A percentile compares a stretch with the other conserved stretches of the same genome.
Evolutionary conservation across 2,888 invertebrate species (phyloP).

Genomic region (Acholoe squamosa): DNA sequence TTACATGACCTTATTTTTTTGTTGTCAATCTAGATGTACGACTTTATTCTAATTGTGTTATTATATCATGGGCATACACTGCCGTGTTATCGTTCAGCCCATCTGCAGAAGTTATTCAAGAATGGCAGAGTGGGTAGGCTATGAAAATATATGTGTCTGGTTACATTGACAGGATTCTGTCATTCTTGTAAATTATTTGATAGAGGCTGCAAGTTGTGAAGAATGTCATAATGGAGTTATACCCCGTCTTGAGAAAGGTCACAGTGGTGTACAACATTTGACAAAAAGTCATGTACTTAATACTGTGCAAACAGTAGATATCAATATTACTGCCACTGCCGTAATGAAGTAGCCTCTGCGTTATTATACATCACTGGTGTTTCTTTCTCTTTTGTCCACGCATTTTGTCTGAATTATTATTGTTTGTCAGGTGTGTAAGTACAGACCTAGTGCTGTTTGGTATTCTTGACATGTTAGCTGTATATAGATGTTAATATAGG

Average conservation of each 20-base stretch:
- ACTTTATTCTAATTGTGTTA: neutral
- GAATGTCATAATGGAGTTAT: too few relatives aligned
- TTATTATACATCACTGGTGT: neutral
- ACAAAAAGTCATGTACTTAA: neutral
- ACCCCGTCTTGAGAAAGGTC: too few relatives aligned
- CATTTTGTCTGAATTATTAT: neutral
- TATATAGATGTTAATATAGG: neutral
- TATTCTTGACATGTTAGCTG: neutral
- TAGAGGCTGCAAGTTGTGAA: too few relatives aligned
- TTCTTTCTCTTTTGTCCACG: too few relatives aligned
- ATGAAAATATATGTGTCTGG: too few relatives aligned
- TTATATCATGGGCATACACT: too few relatives aligned
- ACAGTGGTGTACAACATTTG: too few relatives aligned
- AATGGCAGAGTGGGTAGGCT: too few relatives aligned
- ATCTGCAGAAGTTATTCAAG: too few relatives aligned
- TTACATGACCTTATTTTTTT: neutral
- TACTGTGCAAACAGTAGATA: neutral
- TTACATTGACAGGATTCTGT: too few relatives aligned
- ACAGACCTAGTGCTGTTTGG: neutral
- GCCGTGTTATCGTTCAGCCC: too few relatives aligned
- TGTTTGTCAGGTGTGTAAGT: neutral
- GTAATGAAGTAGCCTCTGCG: neutral
- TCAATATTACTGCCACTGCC: neutral
- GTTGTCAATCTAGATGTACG: slow-evolving; percentile 19
- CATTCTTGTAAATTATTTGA: too few relatives aligned